Base-by-base conservation (phyloP, 2,113 vertebrate genomes). In the Tenrec ecaudatus region DNA sequence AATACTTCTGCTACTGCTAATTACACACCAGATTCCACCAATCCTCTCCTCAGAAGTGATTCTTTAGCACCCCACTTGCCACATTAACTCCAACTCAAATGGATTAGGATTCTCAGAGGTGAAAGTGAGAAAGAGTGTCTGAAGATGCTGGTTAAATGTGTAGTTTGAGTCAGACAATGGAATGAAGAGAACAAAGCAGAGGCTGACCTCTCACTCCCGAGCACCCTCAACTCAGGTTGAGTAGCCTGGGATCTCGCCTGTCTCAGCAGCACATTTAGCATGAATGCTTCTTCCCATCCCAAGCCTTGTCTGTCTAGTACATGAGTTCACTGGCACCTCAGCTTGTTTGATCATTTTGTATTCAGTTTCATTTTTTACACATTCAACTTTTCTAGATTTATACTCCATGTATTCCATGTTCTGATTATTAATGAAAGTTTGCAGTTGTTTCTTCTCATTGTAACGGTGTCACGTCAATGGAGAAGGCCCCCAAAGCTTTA, bases 201-300 rank as follows among this genome's bases (percentile, higher is more conserved):
- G 47, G 66, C 66, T 68, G 66, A 22, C 1, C 8, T 9, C 66
- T 68, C 47, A 29, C 4, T 25, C 20, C 12, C 38, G 75, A 20
- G 7, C 20, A 53, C 31, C 2, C 0, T 31, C 9, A 19, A 22
- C 92, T 78, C 29, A 47, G 16, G 14, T 5, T 1, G 1, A 0
- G 0, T 22, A 9, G 20, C 78, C 68, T 53, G 12, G 47, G 12
- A 53, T 53, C 47, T 53, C 47, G 11, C 47, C 11, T 5, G 47
- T 53, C 47, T 12, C 11, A 53, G 47, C 47, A 53, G 47, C 47
- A 53, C 47, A 5, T 53, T 53, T 5, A 53, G 47, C 47, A 14
- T 53, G 47, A 53, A 53, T 10, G 12, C 47, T 12, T 53, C 47
- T 12, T 12, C 47, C 47, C 47, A 53, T 12, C 47, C 47, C 47